Evolutionary conservation across 35 echinoderm and acorn worm species (phyloP).

Genomic region (Apostichopus californicus): DNA sequence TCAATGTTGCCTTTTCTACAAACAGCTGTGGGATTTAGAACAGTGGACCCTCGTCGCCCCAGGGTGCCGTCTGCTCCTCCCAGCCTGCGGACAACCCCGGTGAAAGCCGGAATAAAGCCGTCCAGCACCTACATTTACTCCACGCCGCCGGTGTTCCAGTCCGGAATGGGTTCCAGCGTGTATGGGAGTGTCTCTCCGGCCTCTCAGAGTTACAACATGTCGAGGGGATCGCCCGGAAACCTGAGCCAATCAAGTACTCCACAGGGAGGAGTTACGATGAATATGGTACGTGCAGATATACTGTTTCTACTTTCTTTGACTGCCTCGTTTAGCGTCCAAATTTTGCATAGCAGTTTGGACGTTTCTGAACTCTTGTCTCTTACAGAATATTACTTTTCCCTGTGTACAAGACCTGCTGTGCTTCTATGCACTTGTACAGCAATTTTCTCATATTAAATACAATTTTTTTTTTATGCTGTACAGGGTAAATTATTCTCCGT

Average conservation of each 20-base stretch:
- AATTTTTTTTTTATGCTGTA: too few species aligned
- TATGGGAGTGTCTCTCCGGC: constrained; percentile 39
- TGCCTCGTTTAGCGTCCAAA: background rate
- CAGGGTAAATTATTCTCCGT: too few species aligned
- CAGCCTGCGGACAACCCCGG: constrained; percentile 54
- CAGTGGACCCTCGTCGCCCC: constrained; percentile 9
- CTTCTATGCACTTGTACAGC: too few species aligned
- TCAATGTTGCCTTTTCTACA: background rate
- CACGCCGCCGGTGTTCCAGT: constrained; percentile 28
- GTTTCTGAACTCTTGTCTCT: too few species aligned
- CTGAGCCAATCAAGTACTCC: constrained; percentile 14
- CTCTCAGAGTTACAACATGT: constrained; percentile 62
- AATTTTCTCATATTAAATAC: too few species aligned
- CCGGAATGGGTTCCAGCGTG: background rate
- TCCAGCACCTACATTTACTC: constrained; percentile 82
- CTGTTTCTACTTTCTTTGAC: too few species aligned
- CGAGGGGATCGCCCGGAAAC: constrained; percentile 68
- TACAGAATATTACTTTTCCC: too few species aligned
- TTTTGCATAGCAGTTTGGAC: too few species aligned
- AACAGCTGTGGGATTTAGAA: constrained; percentile 86
- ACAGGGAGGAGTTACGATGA: constrained; percentile 20
- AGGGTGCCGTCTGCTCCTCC: constrained; percentile 76
- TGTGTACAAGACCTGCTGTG: too few species aligned
- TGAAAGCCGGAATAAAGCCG: constrained; percentile 66
- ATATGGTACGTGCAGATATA: background rate